Percentiles rank a stretch among this genome's conserved stretches.
phyloP scores from a whole-genome alignment of 2,113 vertebrate genomes.

The Pipa parva region DNA sequence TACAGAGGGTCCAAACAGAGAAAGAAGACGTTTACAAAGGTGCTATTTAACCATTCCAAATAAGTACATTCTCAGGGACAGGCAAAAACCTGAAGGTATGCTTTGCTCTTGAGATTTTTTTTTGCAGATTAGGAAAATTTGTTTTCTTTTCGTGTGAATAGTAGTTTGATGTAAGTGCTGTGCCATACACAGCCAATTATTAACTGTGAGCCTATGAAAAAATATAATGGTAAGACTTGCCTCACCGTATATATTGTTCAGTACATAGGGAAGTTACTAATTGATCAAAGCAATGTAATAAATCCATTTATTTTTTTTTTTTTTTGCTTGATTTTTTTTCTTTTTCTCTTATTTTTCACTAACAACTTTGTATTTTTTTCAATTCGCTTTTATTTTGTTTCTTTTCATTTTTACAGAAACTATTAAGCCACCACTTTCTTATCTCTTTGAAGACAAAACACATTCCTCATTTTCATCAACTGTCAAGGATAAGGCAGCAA shows the following conservation, averaged over 20 bases:
- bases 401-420: conserved; percentile 61
- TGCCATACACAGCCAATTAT: too few relatives aligned
- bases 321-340: too few relatives aligned
- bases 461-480: conserved; percentile 95
- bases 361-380: too few relatives aligned
- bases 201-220: too few relatives aligned
- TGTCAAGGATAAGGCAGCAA: conserved; percentile 98
- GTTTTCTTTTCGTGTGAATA: neutral
- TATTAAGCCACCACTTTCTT: conserved; percentile 78
- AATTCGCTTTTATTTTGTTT: too few relatives aligned
- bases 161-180: neutral
- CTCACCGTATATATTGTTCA: too few relatives aligned
- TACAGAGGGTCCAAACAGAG: conserved; percentile 92
- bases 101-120: neutral
- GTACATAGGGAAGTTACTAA: too few relatives aligned
- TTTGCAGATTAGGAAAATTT: neutral
- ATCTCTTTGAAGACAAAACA: conserved; percentile 94
- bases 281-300: too few relatives aligned
- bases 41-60: conserved; percentile 97
- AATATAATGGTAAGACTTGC: too few relatives aligned
- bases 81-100: conserved; percentile 84
- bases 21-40: conserved; percentile 87
- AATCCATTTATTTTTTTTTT: too few relatives aligned
- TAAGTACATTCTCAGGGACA: conserved; percentile 91
- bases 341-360: too few relatives aligned